Percentiles rank a stretch among this genome's conserved stretches.
Evolutionary conservation across 2,888 invertebrate species (phyloP).

Genomic region (Hybos culiciformis): DNA sequence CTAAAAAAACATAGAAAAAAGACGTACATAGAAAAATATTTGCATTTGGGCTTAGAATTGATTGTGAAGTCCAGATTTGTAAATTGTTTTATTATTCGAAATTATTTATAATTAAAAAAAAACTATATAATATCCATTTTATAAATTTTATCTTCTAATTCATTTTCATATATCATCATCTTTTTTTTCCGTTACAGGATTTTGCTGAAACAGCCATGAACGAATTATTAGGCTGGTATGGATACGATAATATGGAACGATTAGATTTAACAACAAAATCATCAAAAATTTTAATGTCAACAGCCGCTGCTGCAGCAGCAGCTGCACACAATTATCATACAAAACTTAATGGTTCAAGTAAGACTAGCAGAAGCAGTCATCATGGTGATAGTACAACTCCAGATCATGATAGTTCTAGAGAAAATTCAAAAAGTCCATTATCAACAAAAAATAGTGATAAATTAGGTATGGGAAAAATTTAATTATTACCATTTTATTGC

Average conservation of each 20-base stretch:
- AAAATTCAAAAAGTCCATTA: slow-evolving; percentile 35
- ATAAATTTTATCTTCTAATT: not conserved
- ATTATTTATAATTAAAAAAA: too few species aligned
- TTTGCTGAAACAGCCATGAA: slow-evolving; percentile 89
- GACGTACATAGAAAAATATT: too few species aligned
- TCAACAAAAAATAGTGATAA: slow-evolving; percentile 31
- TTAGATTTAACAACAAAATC: slow-evolving; percentile 34
- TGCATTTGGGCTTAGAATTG: too few species aligned
- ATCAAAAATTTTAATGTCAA: slow-evolving; percentile 26
- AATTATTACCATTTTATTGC: not conserved
- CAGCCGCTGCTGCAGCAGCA: slow-evolving; percentile 13
- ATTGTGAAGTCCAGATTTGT: too few species aligned
- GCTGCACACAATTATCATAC: slow-evolving; percentile 1
- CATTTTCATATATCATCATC: slow-evolving; percentile 5
- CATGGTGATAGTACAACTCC: slow-evolving; percentile 28
- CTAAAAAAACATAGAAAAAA: too few species aligned
- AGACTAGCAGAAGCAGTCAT: slow-evolving; percentile 14
- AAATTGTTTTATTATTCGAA: too few species aligned
- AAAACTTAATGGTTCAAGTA: slow-evolving; percentile 12
- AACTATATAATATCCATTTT: too few species aligned
- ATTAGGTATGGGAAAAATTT: slow-evolving; percentile 22
- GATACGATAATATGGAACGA: slow-evolving; percentile 61
- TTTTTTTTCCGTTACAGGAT: slow-evolving; percentile 46
- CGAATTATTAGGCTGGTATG: slow-evolving; percentile 83
- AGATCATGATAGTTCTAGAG: slow-evolving; percentile 34